phyloP scores from a whole-genome alignment of 2,888 invertebrate genomes.

The Dendrolimus houi region DNA sequence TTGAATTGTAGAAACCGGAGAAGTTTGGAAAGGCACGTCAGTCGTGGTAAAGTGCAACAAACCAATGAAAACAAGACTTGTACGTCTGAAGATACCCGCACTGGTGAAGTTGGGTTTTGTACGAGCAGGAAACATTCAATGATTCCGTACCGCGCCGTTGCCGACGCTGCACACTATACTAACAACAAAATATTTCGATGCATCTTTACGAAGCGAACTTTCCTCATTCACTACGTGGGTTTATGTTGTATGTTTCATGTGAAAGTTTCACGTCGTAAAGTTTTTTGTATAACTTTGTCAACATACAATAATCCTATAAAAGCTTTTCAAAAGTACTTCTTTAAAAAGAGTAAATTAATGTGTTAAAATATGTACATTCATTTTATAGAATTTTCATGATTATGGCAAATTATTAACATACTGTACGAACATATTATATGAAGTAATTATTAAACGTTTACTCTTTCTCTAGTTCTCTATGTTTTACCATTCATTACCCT shows the following conservation, averaged over 20 bases:
- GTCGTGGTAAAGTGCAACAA: slow-evolving; percentile 37
- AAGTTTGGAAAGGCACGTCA: slow-evolving; percentile 46
- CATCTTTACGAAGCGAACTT: background rate
- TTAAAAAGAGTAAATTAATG: too few relatives aligned
- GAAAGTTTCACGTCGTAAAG: slow-evolving; percentile 3
- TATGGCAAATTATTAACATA: too few relatives aligned
- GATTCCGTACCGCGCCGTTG: slow-evolving; percentile 12
- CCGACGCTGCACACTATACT: background rate
- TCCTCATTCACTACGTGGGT: background rate
- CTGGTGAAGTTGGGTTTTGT: slow-evolving; percentile 27
- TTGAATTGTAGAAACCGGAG: slow-evolving; percentile 17
- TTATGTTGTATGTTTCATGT: background rate
- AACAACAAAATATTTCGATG: background rate
- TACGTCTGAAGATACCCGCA: slow-evolving; percentile 26
- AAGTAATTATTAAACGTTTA: too few relatives aligned
- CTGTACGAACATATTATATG: too few relatives aligned
- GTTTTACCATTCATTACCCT: too few relatives aligned
- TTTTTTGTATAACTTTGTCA: slow-evolving; percentile 9
- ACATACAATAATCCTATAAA: background rate
- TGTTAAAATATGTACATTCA: too few relatives aligned
- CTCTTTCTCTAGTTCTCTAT: too few relatives aligned
- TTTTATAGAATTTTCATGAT: too few relatives aligned
- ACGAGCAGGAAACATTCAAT: slow-evolving; percentile 39
- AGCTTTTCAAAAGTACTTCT: slow-evolving; percentile 18
- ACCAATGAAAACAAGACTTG: slow-evolving; percentile 52